Conservation (phyloP, 2,113 vertebrate genomes). For the Hyaena hyaena region DNA sequence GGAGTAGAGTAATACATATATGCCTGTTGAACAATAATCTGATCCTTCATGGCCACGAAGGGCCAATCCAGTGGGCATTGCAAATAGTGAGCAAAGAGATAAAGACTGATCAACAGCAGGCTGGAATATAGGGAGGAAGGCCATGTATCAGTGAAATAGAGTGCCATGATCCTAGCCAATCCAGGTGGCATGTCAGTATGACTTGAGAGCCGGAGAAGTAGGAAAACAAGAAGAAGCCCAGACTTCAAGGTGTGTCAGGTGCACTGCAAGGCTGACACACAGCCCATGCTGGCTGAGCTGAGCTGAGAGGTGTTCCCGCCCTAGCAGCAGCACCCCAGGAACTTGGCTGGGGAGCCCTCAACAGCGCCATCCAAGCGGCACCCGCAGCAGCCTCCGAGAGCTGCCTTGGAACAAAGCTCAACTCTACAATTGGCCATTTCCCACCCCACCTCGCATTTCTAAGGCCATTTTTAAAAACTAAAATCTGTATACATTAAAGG, state of each 20-base stretch:
- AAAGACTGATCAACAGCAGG: neutral
- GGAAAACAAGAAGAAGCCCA: neutral
- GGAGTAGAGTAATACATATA: neutral
- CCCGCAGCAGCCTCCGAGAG: neutral
- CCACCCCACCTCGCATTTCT: neutral
- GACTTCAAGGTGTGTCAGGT: neutral
- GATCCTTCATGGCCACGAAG: neutral
- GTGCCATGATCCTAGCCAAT: no score
- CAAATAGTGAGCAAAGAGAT: neutral
- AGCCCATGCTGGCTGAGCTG: neutral
- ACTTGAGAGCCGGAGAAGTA: neutral
- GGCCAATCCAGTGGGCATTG: neutral
- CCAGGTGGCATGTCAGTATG: neutral
- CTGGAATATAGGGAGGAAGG: neutral
- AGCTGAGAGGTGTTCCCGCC: no score
- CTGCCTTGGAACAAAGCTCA: neutral
- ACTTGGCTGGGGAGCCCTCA: rapidly evolving
- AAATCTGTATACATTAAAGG: neutral
- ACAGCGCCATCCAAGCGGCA: rapidly evolving
- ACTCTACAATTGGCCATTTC: neutral
- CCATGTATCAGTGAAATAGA: no score
- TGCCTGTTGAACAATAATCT: neutral
- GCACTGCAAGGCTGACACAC: neutral
- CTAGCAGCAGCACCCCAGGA: neutral
- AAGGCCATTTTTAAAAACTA: neutral